phyloP scores from a whole-genome alignment of 2,113 vertebrate species.

The Forbesichthys papilliferus region DNA sequence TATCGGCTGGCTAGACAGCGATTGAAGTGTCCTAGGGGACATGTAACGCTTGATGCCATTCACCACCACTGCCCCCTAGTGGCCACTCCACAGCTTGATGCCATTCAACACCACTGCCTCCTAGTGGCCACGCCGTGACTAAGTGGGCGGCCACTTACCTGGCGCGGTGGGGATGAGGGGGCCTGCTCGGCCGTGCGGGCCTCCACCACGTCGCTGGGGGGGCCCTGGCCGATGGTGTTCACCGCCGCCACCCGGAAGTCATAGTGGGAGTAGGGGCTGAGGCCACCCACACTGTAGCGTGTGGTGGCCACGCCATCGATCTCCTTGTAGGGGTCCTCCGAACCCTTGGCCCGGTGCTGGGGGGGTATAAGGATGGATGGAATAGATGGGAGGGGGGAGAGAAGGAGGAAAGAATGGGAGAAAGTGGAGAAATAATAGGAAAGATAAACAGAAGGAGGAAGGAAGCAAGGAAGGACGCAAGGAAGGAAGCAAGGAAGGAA shows the following conservation, averaged over 20 bases:
- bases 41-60: too few species aligned
- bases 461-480: neutral
- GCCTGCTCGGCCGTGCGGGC: slow-evolving; percentile 96
- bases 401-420: neutral
- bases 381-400: neutral
- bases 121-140: too few species aligned
- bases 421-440: too few species aligned
- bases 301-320: slow-evolving; percentile 97
- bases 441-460: neutral
- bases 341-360: slow-evolving; percentile 89
- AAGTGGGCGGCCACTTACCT: slow-evolving; percentile 77
- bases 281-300: slow-evolving; percentile 94
- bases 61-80: too few species aligned
- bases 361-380: slow-evolving; percentile 19
- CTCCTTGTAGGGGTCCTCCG: slow-evolving; percentile 92
- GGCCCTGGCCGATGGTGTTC: slow-evolving; percentile 94
- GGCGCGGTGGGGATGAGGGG: slow-evolving; percentile 91
- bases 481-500: neutral
- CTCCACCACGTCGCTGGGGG: slow-evolving; percentile 89
- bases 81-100: too few species aligned
- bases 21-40: too few species aligned
- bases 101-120: neutral
- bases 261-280: slow-evolving; percentile 97
- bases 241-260: slow-evolving; percentile 95
- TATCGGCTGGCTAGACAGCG: too few species aligned